Evolutionary conservation across 2,113 vertebrate species (phyloP).

Genomic region (Colossoma macropomum): DNA sequence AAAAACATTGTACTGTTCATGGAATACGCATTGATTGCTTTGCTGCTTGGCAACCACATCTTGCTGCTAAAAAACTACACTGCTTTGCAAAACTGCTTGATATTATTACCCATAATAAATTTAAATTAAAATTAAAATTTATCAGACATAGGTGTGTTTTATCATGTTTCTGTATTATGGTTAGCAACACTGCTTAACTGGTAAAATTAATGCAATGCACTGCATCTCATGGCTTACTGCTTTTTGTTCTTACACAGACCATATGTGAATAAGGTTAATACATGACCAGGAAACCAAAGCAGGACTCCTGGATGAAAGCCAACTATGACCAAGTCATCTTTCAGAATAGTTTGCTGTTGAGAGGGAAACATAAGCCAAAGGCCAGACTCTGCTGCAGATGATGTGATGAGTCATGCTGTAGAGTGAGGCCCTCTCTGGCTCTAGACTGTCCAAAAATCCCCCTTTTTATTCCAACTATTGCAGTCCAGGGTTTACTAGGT

Average conservation of each 20-base stretch:
- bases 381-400: background rate
- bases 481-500: background rate
- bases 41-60: no score
- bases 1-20: no score
- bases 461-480: background rate
- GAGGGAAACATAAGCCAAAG: slow-evolving; percentile 3
- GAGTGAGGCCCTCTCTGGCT: slow-evolving; percentile 9
- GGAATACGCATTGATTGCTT: no score
- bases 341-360: background rate
- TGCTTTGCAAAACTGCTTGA: no score
- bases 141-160: background rate
- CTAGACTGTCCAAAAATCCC: background rate
- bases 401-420: slow-evolving; percentile 2
- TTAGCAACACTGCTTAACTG: background rate
- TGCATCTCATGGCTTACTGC: background rate
- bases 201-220: background rate
- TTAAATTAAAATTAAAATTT: no score
- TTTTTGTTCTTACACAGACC: background rate
- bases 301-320: background rate
- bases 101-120: no score
- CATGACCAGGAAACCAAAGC: background rate
- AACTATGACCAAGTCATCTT: background rate
- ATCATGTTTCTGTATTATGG: background rate
- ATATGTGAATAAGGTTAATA: background rate
- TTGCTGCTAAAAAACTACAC: no score